Base-by-base conservation (phyloP, 2,113 vertebrate genomes). In the Callipepla californica region DNA sequence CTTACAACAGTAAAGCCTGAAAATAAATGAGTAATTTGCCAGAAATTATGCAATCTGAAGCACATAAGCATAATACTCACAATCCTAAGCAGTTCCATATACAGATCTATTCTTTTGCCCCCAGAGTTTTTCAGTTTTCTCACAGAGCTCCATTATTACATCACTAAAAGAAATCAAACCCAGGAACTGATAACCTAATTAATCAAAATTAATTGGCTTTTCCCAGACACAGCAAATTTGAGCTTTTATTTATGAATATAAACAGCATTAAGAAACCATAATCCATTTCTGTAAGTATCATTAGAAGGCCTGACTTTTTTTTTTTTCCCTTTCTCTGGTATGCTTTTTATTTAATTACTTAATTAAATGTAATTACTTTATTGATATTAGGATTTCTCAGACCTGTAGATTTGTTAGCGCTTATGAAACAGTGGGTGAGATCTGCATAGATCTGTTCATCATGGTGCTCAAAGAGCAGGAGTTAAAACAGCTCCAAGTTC, bases 21-120 rank as follows among this genome's bases (percentile, higher is more conserved):
- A 91, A 89, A 76, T 69, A 91, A 95, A 66, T 44, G 88, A 94
- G 67, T 45, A 87, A 83, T 63, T 87, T 25, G 26, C 82, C 95
- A 93, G 48, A 89, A 96, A 87, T 68, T 75, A 73, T 28, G 75
- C 26, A 77, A 95, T 95, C 97, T 95, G 88, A 97, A 96, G 85
- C 96, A 96, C 90, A 95, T 96, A 96, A 96, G 81, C 80, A 47
- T 96, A 97, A 97, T 95, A 93, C 91, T 78, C 85, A 50, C 95
- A 97, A 97, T 95, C 91, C 94, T 80, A 74, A 94, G 76, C 59
- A 65, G 75, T 80, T 87, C 70, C 78, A 95, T 92, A 95, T 47
- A 94, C 93, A 89, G 85, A 75, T 93, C 95, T 95, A 87, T 93
- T 95, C 92, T 97, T 96, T 91, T 80, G 51, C 36, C 70, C n/a